These are phyloP conservation scores for Sylvicapra grimmia DNA, from an alignment of 2,113 vertebrate species.

Conservation along the genomic window DNA sequence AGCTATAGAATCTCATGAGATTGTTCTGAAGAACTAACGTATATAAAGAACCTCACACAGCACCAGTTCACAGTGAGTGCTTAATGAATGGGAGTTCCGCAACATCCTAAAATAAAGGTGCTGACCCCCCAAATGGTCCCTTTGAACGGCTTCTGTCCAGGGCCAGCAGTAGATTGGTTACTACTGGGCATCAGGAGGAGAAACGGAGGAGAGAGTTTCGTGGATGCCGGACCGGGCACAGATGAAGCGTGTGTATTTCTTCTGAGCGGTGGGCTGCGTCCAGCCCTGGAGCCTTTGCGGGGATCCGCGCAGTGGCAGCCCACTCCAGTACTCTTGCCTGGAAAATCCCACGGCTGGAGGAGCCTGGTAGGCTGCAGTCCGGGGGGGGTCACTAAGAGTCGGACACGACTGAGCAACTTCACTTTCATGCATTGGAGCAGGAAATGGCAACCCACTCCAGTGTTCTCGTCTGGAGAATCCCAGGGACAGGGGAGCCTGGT, in stretches of 20 bases:
- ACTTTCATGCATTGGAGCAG: no score
- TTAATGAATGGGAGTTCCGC: neutral
- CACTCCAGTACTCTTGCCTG: no score
- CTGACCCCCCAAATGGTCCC: rapidly evolving
- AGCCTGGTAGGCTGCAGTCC: no score
- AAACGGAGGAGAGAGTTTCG: neutral
- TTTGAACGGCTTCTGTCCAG: neutral
- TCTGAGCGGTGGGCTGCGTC: neutral
- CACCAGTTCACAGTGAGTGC: neutral
- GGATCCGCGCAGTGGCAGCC: rapidly evolving
- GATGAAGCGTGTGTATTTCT: neutral
- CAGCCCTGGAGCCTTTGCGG: rapidly evolving
- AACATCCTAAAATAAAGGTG: no score
- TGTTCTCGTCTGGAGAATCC: no score
- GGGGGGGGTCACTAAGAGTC: no score
- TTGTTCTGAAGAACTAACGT: neutral
- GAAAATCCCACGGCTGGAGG: no score
- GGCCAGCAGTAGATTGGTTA: neutral
- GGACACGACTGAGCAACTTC: no score
- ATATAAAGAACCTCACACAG: neutral
- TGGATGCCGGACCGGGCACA: rapidly evolving
- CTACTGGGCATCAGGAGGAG: neutral
- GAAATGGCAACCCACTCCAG: no score
- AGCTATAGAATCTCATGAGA: neutral
- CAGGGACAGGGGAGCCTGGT: no score